Base-by-base conservation (phyloP, 2,113 vertebrate genomes). In the Phrynocephalus versicolor region DNA sequence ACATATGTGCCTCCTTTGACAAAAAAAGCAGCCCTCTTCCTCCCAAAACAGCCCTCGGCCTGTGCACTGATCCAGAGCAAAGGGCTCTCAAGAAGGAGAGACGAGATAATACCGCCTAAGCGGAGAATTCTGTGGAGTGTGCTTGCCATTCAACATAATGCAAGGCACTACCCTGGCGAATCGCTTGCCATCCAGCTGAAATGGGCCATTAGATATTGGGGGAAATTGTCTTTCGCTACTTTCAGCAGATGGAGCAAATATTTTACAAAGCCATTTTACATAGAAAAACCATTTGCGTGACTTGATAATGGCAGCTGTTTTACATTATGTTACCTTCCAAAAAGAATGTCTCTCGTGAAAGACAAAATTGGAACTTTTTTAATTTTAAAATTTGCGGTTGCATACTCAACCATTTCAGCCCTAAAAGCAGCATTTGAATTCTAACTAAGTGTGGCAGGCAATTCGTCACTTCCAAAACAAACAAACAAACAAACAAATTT, bases 201-300 rank as follows among this genome's bases (percentile, higher is more conserved):
- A 98, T 96, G 97, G 97, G 92, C 98, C 98, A 98, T 99, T 99
- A 98, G 96, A 97, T 96, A 97, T 96, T 96, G 92, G 96, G 97
- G 96, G 96, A 98, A 97, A 99, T 98, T 97, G 97, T 97, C 97
- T 97, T 74, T 95, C 95, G 97, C 98, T 96, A 96, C 97, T 97
- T 96, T 98, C 97, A 96, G 97, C 98, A 98, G 98, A 98, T 98
- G 98, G 97, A 98, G 97, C 97, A 96, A 97, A 98, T 97, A 96
- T 97, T 97, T 97, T 96, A 97, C 96, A 95, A 95, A 97, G 96
- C 96, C 93, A 95, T 97, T 96, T 97, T 96, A 96, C 96, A 96
- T 95, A 95, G 89, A 85, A 92, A 96, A 95, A 96, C 89, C 96
- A 96, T 97, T 97, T 96, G 95, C 84, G 95, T 85, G 94, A 88